These are phyloP conservation scores for Apodemus agrarius DNA, from an alignment of 2,797 vertebrate species.

Conservation along the genomic window DNA sequence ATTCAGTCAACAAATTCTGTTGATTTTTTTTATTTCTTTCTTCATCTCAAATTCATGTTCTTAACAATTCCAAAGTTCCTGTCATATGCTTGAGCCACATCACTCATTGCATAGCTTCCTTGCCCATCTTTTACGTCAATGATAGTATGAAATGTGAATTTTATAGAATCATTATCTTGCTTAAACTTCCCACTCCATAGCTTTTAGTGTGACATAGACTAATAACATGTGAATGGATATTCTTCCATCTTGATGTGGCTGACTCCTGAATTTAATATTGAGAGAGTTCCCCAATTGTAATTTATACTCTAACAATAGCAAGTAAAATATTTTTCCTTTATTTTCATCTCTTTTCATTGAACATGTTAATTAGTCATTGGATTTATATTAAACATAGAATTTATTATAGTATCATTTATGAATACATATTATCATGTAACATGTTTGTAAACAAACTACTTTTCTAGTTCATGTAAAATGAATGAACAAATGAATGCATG, in stretches of 20 bases:
- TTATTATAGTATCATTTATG: background rate
- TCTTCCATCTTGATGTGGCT: background rate
- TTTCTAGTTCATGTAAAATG: background rate
- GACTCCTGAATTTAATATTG: background rate
- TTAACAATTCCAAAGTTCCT: background rate
- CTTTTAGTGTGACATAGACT: background rate
- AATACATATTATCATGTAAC: background rate
- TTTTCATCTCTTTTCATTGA: background rate
- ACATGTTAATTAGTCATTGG: background rate
- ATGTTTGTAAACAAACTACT: background rate
- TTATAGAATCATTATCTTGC: background rate
- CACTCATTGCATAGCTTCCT: background rate
- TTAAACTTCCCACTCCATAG: background rate
- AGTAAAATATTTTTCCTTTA: background rate
- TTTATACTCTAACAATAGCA: background rate
- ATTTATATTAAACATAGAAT: background rate
- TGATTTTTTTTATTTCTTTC: background rate
- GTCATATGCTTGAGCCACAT: background rate
- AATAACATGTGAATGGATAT: background rate
- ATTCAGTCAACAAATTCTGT: background rate
- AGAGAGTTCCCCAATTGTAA: background rate
- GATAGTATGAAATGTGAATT: conserved; percentile 18
- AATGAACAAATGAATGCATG: background rate
- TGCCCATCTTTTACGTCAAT: background rate
- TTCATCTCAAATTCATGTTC: background rate